These are phyloP conservation scores for Drosophila micromelanica DNA, from an alignment of 1,140 invertebrate species.

Conservation along the genomic window DNA sequence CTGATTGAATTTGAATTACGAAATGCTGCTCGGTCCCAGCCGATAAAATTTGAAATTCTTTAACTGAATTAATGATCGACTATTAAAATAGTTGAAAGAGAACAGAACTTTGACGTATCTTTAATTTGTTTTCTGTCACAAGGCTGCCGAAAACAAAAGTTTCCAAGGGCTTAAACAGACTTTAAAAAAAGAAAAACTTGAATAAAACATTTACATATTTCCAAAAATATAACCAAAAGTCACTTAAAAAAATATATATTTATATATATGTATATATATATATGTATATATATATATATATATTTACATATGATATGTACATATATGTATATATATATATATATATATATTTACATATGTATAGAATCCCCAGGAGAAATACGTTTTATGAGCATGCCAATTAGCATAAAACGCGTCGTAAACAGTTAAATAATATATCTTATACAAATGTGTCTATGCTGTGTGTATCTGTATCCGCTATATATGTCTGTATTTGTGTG, in stretches of 20 bases:
- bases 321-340: constrained; percentile 6
- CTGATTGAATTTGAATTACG: constrained; percentile 79
- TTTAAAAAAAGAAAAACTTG: constrained; percentile 3
- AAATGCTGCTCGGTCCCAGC: constrained; percentile 45
- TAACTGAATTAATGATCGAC: constrained; percentile 66
- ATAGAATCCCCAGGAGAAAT: constrained; percentile 36
- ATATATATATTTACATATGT: constrained; percentile 14
- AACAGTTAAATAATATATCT: constrained; percentile 80
- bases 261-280: no score
- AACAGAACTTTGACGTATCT: constrained; percentile 36
- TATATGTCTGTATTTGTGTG: constrained; percentile 23
- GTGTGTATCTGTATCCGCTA: constrained; percentile 14
- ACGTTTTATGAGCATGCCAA: constrained; percentile 59
- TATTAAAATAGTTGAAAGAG: constrained; percentile 55
- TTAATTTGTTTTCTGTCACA: constrained; percentile 41
- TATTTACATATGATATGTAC: constrained; percentile 20
- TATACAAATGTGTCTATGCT: constrained; percentile 53
- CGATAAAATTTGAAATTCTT: constrained; percentile 65
- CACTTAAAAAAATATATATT: constrained; percentile 17
- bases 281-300: constrained; percentile 1
- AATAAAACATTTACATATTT: constrained; percentile 30
- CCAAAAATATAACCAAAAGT: constrained; percentile 48
- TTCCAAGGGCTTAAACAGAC: constrained; percentile 16
- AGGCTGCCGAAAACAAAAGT: constrained; percentile 59
- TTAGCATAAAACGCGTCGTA: constrained; percentile 76